Base-by-base conservation (phyloP, 2,888 invertebrate species). In the Byasa hedistus region DNA sequence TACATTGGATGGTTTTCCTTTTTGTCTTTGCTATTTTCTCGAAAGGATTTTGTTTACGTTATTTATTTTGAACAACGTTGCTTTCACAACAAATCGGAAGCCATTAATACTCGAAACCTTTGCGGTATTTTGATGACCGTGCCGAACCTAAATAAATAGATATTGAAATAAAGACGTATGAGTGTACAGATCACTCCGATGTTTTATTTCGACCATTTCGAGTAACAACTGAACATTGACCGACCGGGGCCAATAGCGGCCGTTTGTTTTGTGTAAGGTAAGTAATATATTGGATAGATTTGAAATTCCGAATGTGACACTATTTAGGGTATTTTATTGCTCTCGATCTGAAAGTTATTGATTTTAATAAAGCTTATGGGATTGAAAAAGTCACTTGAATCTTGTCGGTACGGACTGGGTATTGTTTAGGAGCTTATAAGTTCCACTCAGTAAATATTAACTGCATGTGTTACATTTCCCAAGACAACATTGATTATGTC, bases 81-180 rank as follows among this genome's bases (percentile, higher is more conserved):
- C 73, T 75, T 75, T 76, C 78, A 75, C 79, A 78, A 77, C 77
- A 79, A 83, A 83, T 82, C 79, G 83, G 78, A 77, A 79, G 78
- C 79, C 81, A 87, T 87, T 84, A 84, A 86, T 86, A 82, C 61
- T 61, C 69, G 67, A 72, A 74, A 77, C 79, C 77, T 76, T 76
- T 79, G 76, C 74, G 74, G 69, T 66, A 51, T 64, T 70, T 71
- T 76, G 78, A 58, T 58, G 62, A 54, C 75, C 77, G 76, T 76
- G 75, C 76, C 81, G 79, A 82, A 84, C 79, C 82, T 79, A 86
- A 86, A 86, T 84, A 84, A 84, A 86, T 85, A 85, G 84, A 82
- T 83, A 84, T 82, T 84, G 84, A 82, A 85, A 86, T 85, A 82
- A 85, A 87, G 87, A 87, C 79, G 74, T 82, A 87, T 84, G 81